Conservation (phyloP, 2,888 invertebrate genomes). For the Microctonus aethiopoides region DNA sequence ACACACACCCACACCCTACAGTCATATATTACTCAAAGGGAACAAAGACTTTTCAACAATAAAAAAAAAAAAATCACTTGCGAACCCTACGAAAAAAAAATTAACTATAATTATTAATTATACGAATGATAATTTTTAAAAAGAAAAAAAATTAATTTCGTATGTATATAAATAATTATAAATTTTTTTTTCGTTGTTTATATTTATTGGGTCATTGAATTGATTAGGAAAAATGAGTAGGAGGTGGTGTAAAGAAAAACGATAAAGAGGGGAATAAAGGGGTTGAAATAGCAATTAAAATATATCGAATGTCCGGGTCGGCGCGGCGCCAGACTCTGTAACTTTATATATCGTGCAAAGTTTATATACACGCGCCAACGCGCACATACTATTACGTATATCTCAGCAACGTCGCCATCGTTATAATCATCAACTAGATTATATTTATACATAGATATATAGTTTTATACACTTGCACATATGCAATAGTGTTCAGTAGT, state of each 20-base stretch:
- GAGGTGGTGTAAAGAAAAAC: background rate
- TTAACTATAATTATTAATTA: background rate
- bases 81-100: background rate
- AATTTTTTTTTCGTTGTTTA: background rate
- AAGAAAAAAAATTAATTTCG: background rate
- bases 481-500: background rate
- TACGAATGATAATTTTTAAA: background rate
- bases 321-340: conserved; percentile 56
- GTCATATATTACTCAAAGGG: conserved; percentile 10
- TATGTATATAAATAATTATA: too few relatives aligned
- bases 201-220: background rate
- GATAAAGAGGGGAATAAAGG: too few relatives aligned
- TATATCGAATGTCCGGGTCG: conserved; percentile 50
- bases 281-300: conserved; percentile 43
- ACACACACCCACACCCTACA: conserved; percentile 24
- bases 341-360: conserved; percentile 48
- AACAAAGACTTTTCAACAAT: background rate
- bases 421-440: conserved; percentile 49
- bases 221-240: background rate
- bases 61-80: too few relatives aligned
- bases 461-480: background rate
- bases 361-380: conserved; percentile 26
- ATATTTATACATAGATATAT: conserved; percentile 20
- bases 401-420: conserved; percentile 33
- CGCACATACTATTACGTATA: conserved; percentile 28